phyloP scores from a whole-genome alignment of 2,797 vertebrate genomes.

The Argentina silus region DNA sequence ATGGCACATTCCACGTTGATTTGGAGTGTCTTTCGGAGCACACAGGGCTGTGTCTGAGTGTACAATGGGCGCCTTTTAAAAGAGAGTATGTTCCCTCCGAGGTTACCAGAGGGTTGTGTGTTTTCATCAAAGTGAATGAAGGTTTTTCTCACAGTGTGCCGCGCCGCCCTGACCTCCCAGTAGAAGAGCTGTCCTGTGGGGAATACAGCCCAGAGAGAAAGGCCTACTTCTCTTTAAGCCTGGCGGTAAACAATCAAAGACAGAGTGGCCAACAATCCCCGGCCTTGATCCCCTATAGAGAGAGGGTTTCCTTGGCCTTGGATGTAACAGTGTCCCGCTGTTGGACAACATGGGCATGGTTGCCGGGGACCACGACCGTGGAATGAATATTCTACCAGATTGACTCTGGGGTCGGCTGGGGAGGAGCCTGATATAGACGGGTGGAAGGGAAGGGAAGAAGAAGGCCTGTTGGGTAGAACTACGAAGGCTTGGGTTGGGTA shows the following conservation, averaged over 20 bases:
- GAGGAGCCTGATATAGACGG: slow-evolving; percentile 26
- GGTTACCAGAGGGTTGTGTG: slow-evolving; percentile 5
- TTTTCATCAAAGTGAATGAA: slow-evolving; percentile 24
- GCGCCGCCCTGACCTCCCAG: not conserved
- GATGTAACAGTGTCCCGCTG: slow-evolving; percentile 21
- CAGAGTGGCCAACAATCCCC: not conserved
- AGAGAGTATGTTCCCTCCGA: slow-evolving; percentile 12
- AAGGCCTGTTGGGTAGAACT: too few relatives aligned
- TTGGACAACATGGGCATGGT: slow-evolving; percentile 23
- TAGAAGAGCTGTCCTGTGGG: not conserved
- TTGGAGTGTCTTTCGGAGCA: not conserved
- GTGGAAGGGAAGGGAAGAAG: slow-evolving; percentile 29
- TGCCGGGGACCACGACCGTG: slow-evolving; percentile 15
- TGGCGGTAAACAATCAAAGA: not conserved
- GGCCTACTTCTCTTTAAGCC: slow-evolving; percentile 9
- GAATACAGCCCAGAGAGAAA: not conserved
- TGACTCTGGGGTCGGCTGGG: slow-evolving; percentile 34
- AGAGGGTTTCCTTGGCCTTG: not conserved
- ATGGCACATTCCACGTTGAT: slow-evolving; percentile 20
- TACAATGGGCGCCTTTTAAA: slow-evolving; percentile 41
- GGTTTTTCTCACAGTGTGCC: not conserved
- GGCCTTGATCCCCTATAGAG: not conserved
- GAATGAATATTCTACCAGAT: slow-evolving; percentile 37
- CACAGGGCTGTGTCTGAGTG: slow-evolving; percentile 15
- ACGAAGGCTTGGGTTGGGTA: too few relatives aligned